A percentile compares a stretch with the other conserved stretches of the same genome.
phyloP scores from a whole-genome alignment of 2,888 invertebrate species.

The Scrobipalpa costella region DNA sequence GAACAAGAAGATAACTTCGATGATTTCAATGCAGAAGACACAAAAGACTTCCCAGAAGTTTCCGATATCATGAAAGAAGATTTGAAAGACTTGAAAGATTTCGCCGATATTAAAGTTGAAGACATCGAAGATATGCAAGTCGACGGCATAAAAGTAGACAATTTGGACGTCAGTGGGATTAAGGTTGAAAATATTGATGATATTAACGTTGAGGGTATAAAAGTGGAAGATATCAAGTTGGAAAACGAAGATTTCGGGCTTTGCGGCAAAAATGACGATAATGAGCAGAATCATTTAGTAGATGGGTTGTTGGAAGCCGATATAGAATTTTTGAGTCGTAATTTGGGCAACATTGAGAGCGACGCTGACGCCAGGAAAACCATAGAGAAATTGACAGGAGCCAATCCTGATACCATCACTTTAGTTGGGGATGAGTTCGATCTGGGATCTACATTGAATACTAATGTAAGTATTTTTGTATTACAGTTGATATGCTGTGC shows the following conservation, averaged over 20 bases:
- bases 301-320: slow-evolving; percentile 75
- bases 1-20: slow-evolving; percentile 68
- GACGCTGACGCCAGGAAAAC: slow-evolving; percentile 77
- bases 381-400: slow-evolving; percentile 76
- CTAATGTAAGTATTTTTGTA: slow-evolving; percentile 58
- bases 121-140: slow-evolving; percentile 76
- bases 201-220: slow-evolving; percentile 63
- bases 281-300: slow-evolving; percentile 65
- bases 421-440: slow-evolving; percentile 76
- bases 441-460: slow-evolving; percentile 71
- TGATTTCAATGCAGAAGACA: slow-evolving; percentile 67
- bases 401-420: slow-evolving; percentile 72
- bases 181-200: slow-evolving; percentile 71
- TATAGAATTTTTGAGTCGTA: slow-evolving; percentile 75
- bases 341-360: slow-evolving; percentile 75
- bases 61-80: slow-evolving; percentile 64
- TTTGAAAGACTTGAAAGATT: slow-evolving; percentile 46
- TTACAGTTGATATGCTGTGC: no score
- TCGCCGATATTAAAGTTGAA: slow-evolving; percentile 74
- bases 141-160: slow-evolving; percentile 70
- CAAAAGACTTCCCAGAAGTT: slow-evolving; percentile 65
- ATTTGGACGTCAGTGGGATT: slow-evolving; percentile 61
- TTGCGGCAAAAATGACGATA: slow-evolving; percentile 64
- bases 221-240: slow-evolving; percentile 72
- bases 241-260: slow-evolving; percentile 69